phyloP scores from a whole-genome alignment of 2,797 vertebrate genomes.

The Rhynchotus rufescens region DNA sequence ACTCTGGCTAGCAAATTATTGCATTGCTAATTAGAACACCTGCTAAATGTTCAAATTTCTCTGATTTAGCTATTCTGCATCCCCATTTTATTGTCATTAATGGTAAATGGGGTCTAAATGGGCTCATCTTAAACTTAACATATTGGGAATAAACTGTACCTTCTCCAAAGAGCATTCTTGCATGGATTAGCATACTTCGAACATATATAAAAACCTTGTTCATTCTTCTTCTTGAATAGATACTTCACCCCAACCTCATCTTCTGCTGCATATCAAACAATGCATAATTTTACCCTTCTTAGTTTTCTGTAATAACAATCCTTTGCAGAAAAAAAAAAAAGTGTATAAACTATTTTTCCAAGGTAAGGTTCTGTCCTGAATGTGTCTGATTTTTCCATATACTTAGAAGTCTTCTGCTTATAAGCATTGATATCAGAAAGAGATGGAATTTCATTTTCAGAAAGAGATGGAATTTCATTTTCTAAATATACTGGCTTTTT shows the following conservation, averaged over 20 bases:
- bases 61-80: background rate
- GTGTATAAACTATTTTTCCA: background rate
- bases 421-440: background rate
- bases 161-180: background rate
- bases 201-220: background rate
- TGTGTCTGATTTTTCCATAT: background rate
- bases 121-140: background rate
- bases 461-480: background rate
- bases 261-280: background rate
- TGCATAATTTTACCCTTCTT: background rate
- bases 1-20: background rate
- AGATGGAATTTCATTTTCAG: background rate
- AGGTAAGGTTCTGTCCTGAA: background rate
- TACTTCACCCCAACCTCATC: background rate
- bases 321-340: background rate
- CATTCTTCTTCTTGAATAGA: background rate
- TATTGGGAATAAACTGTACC: background rate
- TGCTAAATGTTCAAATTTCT: background rate
- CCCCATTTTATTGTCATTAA: background rate
- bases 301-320: background rate
- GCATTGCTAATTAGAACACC: background rate
- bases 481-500: background rate
- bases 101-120: background rate
- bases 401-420: background rate
- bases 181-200: background rate